Evolutionary conservation across 2,113 vertebrate species (phyloP), one percentile per base, ranked within the genome.

Genomic region (Rhizomys pruinosus): DNA sequence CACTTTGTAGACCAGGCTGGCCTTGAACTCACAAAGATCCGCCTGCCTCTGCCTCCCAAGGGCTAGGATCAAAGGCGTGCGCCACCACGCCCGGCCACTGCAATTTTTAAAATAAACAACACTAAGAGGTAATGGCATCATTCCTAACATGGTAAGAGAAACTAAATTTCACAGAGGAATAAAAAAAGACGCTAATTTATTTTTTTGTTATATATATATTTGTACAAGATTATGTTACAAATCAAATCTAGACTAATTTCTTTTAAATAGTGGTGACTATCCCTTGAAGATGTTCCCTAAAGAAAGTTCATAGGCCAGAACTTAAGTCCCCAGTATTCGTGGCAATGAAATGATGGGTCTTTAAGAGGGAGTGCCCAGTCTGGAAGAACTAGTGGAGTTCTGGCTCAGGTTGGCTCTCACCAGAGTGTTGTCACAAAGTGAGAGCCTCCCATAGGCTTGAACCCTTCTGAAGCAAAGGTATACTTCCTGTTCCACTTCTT

Each of bases 241-340:
- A 39, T 15, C 23, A 63, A 92, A 16, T n/a, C n/a, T n/a, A n/a
- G 5, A 76, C 84, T 68, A 47, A 71, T 72, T 61, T 90, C 93
- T 95, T 96, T 88, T 93, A 94, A 96, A 94, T 85, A 69, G 90
- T 55, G 3, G 22, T 10, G 22, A 32, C 1, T 11, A 37, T 29
- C 13, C 34, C 59, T 27, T 77, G 42, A 72, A 8, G 2, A 7
- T 63, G 39, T 17, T 20, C 22, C 86, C 22, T 19, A 16, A 44
- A 73, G 84, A 64, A 73, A 19, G 55, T 27, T 37, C 23, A 27
- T 11, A 10, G 59, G 23, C 7, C 22, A 7, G 4, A 47, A 76
- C 2, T 2, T 19, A 63, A 39, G 32, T 27, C 5, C 32, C 57
- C 7, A 25, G 16, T 64, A 15, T 76, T 63, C 69, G 27, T 63